Evolutionary conservation across 2,888 invertebrate genomes (phyloP).

Genomic region (Sceliomorpha sp.): DNA sequence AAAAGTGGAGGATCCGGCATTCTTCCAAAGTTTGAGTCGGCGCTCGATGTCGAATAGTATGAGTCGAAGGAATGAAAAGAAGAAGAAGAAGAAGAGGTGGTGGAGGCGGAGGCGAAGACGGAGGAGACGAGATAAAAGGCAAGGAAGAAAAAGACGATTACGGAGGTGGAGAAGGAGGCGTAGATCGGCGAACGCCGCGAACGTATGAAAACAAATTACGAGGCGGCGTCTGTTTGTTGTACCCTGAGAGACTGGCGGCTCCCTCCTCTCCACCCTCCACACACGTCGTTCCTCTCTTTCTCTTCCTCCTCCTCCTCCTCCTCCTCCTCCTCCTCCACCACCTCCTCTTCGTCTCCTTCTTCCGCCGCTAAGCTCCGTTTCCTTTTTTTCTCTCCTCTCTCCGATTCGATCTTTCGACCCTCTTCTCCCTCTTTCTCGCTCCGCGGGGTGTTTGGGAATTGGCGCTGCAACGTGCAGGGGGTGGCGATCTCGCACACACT

Average conservation of each 20-base stretch:
- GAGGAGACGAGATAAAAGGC: slow-evolving; percentile 43
- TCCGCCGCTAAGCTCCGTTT: slow-evolving; percentile 1
- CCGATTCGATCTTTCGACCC: slow-evolving; percentile 9
- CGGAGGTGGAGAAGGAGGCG: slow-evolving; percentile 65
- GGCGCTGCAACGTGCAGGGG: slow-evolving; percentile 21
- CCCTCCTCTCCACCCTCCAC: slow-evolving; percentile 71
- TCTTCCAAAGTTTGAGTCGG: slow-evolving; percentile 20
- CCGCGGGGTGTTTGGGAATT: slow-evolving; percentile 44
- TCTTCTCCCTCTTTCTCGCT: slow-evolving; percentile 32
- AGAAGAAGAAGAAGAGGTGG: slow-evolving; percentile 35
- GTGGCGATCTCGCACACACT: slow-evolving; percentile 33
- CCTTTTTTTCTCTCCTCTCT: neutral
- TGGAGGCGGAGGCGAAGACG: slow-evolving; percentile 41
- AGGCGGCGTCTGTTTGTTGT: slow-evolving; percentile 78
- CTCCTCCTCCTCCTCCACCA: slow-evolving; percentile 69
- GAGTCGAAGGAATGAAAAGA: slow-evolving; percentile 36
- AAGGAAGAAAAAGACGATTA: slow-evolving; percentile 36
- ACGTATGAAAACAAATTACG: slow-evolving; percentile 79
- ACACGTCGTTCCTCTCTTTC: slow-evolving; percentile 83
- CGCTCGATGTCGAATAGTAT: slow-evolving; percentile 22
- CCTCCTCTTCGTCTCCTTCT: slow-evolving; percentile 12
- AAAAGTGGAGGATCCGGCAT: slow-evolving; percentile 6
- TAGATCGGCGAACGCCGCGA: slow-evolving; percentile 70
- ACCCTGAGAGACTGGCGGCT: slow-evolving; percentile 47
- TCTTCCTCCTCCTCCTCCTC: slow-evolving; percentile 82